phyloP scores from a whole-genome alignment of 1,140 invertebrate species.

The Brachionus plicatilis region DNA sequence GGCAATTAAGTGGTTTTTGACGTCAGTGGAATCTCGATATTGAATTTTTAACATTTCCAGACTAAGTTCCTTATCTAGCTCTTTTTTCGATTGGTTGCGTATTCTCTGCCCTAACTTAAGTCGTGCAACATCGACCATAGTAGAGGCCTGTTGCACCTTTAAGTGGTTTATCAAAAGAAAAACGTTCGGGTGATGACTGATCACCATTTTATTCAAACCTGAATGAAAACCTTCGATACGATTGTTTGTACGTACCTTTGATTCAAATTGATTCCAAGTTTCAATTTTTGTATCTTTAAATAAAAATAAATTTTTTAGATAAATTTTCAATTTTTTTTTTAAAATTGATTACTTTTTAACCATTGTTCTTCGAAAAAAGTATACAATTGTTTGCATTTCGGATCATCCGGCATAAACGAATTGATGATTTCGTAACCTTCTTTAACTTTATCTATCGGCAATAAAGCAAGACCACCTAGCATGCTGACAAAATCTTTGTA shows the following conservation, averaged over 20 bases:
- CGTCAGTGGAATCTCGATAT: neutral
- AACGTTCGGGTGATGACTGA: neutral
- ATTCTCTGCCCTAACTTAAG: neutral
- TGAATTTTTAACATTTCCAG: neutral
- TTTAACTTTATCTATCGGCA: neutral
- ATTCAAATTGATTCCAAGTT: neutral
- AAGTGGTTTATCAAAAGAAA: neutral
- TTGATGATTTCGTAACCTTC: neutral
- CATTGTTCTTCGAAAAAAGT: neutral
- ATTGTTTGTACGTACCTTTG: neutral
- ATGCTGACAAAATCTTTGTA: neutral
- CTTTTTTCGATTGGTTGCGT: neutral
- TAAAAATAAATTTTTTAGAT: no score
- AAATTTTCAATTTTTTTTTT: no score
- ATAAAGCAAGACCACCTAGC: neutral
- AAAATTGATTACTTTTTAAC: neutral
- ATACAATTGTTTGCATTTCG: neutral
- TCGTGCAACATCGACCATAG: neutral
- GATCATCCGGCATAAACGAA: neutral
- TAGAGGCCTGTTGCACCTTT: neutral
- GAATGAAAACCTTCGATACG: slow-evolving; percentile 13
- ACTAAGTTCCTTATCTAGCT: neutral
- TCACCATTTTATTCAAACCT: neutral
- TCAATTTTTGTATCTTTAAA: neutral
- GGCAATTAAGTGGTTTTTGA: neutral